Evolutionary conservation across 2,888 invertebrate genomes (phyloP).

Genomic region (Eueremaeus valkanovi): DNA sequence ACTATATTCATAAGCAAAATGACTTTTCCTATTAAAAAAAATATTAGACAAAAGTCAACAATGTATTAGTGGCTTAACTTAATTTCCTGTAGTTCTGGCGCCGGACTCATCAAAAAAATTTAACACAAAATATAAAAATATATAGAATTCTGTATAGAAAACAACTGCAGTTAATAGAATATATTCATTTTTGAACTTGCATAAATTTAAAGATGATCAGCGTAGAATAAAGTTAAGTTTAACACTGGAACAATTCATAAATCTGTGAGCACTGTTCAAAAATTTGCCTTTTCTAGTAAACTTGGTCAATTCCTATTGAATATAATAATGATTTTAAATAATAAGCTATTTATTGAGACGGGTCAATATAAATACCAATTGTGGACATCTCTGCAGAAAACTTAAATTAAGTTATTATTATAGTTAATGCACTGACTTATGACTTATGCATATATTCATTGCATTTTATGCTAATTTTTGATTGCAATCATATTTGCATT

Average conservation of each 20-base stretch:
- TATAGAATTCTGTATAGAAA: too few relatives aligned
- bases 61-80: slow-evolving; percentile 26
- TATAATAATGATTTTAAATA: too few relatives aligned
- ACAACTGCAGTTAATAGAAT: neutral
- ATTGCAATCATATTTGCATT: too few relatives aligned
- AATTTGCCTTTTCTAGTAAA: too few relatives aligned
- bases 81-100: slow-evolving; percentile 30
- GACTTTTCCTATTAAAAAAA: neutral
- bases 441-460: neutral
- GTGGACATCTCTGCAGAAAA: neutral
- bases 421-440: neutral
- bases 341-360: too few relatives aligned
- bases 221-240: too few relatives aligned
- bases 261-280: too few relatives aligned
- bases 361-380: too few relatives aligned
- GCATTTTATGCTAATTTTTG: neutral
- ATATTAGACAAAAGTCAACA: slow-evolving; percentile 21
- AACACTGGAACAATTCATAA: too few relatives aligned
- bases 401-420: neutral
- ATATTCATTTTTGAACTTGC: neutral
- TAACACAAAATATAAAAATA: neutral
- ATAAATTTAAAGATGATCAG: too few relatives aligned
- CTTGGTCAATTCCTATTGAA: too few relatives aligned
- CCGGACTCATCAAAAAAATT: slow-evolving; percentile 13
- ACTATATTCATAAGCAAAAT: neutral